Conservation (phyloP, 2,113 vertebrate species). For the Dolichotis patagonum region DNA sequence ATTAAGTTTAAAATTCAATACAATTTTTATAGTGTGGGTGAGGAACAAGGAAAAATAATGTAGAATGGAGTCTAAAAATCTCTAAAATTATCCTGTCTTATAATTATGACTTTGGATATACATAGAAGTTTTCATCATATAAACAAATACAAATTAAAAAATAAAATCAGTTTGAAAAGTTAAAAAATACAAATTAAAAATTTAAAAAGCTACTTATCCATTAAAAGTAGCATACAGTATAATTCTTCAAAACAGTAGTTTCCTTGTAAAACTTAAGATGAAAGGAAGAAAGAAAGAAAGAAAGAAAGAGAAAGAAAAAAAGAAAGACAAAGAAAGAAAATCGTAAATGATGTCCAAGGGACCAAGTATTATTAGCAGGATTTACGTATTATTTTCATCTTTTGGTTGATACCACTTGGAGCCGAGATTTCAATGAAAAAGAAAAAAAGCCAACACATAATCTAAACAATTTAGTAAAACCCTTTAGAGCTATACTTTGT, state of each 20-base stretch:
- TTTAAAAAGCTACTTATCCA: neutral
- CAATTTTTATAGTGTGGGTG: neutral
- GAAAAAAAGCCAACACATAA: neutral
- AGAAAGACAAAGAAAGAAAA: neutral
- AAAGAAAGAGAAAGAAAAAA: too few relatives aligned
- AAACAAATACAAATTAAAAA: neutral
- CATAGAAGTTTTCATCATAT: neutral
- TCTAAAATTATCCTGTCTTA: neutral
- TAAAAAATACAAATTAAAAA: neutral
- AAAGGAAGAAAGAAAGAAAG: neutral
- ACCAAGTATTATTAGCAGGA: neutral
- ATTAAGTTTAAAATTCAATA: neutral
- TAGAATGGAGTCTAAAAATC: neutral
- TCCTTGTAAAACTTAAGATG: neutral
- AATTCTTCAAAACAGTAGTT: neutral
- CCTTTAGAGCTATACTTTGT: neutral
- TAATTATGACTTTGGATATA: neutral
- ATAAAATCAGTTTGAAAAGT: neutral
- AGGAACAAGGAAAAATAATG: neutral
- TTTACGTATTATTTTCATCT: neutral
- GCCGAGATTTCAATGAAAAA: neutral
- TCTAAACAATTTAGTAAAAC: neutral
- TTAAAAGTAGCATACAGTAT: neutral
- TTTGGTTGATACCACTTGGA: neutral
- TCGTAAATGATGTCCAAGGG: neutral